phyloP scores from a whole-genome alignment of 2,113 vertebrate genomes.

The Corythoichthys haematopterus region DNA sequence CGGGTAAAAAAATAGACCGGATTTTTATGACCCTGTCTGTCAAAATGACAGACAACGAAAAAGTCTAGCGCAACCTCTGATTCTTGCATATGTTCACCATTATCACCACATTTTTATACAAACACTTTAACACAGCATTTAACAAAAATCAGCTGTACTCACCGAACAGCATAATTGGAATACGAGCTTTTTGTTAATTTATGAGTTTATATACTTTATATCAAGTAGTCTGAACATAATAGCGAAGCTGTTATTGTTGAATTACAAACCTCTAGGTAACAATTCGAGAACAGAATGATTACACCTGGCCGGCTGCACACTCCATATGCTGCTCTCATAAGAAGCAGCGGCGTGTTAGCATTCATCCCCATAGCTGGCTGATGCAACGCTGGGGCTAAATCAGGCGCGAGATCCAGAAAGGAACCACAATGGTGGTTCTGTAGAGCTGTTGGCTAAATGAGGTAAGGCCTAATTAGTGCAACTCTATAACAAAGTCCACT shows the following conservation, averaged over 20 bases:
- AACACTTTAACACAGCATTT: slow-evolving; percentile 24
- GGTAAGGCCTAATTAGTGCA: slow-evolving; percentile 67
- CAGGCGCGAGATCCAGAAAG: slow-evolving; percentile 47
- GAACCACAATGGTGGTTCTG: slow-evolving; percentile 60
- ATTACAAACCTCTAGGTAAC: slow-evolving; percentile 70
- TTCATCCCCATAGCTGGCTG: slow-evolving; percentile 42
- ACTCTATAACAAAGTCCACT: slow-evolving; percentile 65
- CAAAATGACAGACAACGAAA: too few relatives aligned
- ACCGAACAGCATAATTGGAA: slow-evolving; percentile 48
- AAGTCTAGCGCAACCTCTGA: too few relatives aligned
- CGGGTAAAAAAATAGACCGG: too few relatives aligned
- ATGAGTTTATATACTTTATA: slow-evolving; percentile 41
- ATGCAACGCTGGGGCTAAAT: slow-evolving; percentile 54
- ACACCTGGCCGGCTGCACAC: slow-evolving; percentile 47
- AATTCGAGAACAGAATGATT: slow-evolving; percentile 55
- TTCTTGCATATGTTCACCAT: slow-evolving; percentile 21
- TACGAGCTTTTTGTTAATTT: slow-evolving; percentile 27
- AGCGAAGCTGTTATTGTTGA: slow-evolving; percentile 40
- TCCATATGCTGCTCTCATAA: slow-evolving; percentile 56
- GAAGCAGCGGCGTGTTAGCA: slow-evolving; percentile 37
- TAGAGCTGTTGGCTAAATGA: slow-evolving; percentile 57
- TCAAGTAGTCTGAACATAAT: slow-evolving; percentile 35
- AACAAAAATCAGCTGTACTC: slow-evolving; percentile 60
- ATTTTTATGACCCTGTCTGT: too few relatives aligned
- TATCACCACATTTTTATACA: slow-evolving; percentile 16